Evolutionary conservation across 35 echinoderm and acorn worm species (phyloP).

Genomic region (Lytechinus variegatus): DNA sequence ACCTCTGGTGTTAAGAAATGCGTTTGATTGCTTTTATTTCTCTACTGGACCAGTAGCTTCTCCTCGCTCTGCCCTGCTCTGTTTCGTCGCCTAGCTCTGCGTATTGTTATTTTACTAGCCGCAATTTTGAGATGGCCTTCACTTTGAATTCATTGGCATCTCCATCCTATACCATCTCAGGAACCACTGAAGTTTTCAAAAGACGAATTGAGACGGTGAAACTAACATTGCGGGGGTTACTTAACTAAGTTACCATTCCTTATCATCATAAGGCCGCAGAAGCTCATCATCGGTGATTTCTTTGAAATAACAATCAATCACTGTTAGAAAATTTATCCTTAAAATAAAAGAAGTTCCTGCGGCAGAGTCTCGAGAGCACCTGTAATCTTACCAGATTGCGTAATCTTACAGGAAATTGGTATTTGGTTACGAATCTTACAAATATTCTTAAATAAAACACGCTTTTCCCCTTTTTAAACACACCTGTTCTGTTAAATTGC

Average conservation of each 20-base stretch:
- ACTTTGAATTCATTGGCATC: neutral
- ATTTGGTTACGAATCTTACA: too few relatives aligned
- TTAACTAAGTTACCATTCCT: neutral
- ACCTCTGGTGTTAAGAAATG: neutral
- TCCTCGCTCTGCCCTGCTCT: neutral
- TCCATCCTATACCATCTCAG: neutral
- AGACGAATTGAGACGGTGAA: neutral
- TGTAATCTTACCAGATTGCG: too few relatives aligned
- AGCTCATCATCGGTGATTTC: neutral
- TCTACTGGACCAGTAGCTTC: too few relatives aligned
- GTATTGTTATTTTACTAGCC: neutral
- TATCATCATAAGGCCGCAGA: neutral
- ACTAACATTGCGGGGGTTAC: neutral
- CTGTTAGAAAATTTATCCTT: too few relatives aligned
- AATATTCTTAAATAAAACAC: too few relatives aligned
- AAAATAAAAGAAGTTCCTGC: too few relatives aligned
- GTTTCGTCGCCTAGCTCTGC: neutral
- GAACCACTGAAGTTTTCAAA: neutral
- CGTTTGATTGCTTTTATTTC: too few relatives aligned
- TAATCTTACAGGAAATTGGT: too few relatives aligned
- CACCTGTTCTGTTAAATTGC: too few relatives aligned
- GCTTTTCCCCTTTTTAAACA: too few relatives aligned
- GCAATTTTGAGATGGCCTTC: neutral
- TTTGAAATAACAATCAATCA: too few relatives aligned
- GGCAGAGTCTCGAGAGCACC: too few relatives aligned